A percentile compares a stretch with the other conserved stretches of the same genome.
phyloP scores from a whole-genome alignment of 2,888 invertebrate species.

The Ectemnius lituratus region DNA sequence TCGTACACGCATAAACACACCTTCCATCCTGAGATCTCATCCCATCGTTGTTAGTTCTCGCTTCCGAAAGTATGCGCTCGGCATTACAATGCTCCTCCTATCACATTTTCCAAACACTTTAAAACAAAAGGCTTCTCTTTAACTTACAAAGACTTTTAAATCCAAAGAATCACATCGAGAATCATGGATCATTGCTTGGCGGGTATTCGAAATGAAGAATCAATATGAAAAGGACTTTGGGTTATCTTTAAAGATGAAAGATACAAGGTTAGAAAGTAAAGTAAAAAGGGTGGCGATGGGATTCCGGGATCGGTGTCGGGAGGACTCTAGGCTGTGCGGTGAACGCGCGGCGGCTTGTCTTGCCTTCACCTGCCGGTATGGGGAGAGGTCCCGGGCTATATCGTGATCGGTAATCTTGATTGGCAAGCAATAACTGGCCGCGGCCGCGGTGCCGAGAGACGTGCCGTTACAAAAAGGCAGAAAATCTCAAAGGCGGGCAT shows the following conservation, averaged over 20 bases:
- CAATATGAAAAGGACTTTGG: too few species aligned
- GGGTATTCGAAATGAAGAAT: too few species aligned
- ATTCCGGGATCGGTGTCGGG: not conserved
- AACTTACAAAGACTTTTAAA: too few species aligned
- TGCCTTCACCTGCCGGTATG: not conserved
- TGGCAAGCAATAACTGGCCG: constrained; percentile 15
- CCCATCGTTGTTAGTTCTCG: constrained; percentile 36
- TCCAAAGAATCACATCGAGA: too few species aligned
- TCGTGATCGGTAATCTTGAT: constrained; percentile 48
- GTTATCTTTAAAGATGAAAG: too few species aligned
- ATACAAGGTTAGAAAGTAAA: too few species aligned
- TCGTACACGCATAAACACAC: constrained; percentile 32
- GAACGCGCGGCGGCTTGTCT: not conserved
- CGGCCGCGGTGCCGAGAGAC: constrained; percentile 25
- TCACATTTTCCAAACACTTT: too few species aligned
- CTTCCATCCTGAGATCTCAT: constrained; percentile 50
- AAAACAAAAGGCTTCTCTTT: too few species aligned
- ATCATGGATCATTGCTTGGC: too few species aligned
- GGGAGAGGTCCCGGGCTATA: not conserved
- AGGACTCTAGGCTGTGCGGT: not conserved
- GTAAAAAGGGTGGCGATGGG: too few species aligned
- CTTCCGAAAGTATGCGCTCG: constrained; percentile 25
- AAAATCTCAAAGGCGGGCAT: constrained; percentile 55
- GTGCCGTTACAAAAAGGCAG: constrained; percentile 54
- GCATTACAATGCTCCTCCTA: too few species aligned